Evolutionary conservation across 30 jellyfish, hydroid and myxozoan genomes (phyloP).

Genomic region (Aurelia coerulea): DNA sequence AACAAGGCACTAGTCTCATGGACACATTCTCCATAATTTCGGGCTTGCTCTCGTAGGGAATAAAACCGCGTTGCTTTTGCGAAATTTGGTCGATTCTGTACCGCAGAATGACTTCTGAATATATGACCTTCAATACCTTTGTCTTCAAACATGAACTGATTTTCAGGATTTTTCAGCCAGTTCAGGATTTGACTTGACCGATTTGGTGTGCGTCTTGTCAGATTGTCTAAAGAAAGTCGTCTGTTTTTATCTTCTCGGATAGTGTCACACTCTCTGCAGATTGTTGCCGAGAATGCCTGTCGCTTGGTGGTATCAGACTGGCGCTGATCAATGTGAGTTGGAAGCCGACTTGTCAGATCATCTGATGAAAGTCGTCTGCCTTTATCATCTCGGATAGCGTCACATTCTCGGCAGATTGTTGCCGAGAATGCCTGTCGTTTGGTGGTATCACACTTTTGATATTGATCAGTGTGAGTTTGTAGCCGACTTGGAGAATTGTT

Average conservation of each 20-base stretch:
- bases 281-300: neutral
- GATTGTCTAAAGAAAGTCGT: conserved; percentile 17
- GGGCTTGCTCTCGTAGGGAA: conserved; percentile 35
- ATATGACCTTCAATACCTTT: conserved; percentile 43
- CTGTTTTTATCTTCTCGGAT: neutral
- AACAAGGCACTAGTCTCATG: neutral
- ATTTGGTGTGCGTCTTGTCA: conserved; percentile 7
- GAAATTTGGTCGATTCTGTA: conserved; percentile 30
- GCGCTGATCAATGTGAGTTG: conserved; percentile 12
- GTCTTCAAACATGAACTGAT: conserved; percentile 58
- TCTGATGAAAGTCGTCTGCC: conserved; percentile 8
- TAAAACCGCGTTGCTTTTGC: conserved; percentile 25
- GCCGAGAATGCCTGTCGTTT: too few relatives aligned
- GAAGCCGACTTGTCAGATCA: neutral
- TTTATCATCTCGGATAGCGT: neutral
- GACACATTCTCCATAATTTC: neutral
- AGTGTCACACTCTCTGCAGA: neutral
- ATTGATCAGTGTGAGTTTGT: conserved; percentile 7
- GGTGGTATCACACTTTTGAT: neutral
- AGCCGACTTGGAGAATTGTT: conserved; percentile 9
- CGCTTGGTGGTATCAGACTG: neutral
- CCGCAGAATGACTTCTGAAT: conserved; percentile 65
- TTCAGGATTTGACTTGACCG: conserved; percentile 49
- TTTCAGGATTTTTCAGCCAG: conserved; percentile 63
- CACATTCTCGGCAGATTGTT: neutral